A percentile compares a stretch with the other conserved stretches of the same genome.
Conservation (phyloP, 2,888 invertebrate genomes). For the Incurvaria masculella region DNA sequence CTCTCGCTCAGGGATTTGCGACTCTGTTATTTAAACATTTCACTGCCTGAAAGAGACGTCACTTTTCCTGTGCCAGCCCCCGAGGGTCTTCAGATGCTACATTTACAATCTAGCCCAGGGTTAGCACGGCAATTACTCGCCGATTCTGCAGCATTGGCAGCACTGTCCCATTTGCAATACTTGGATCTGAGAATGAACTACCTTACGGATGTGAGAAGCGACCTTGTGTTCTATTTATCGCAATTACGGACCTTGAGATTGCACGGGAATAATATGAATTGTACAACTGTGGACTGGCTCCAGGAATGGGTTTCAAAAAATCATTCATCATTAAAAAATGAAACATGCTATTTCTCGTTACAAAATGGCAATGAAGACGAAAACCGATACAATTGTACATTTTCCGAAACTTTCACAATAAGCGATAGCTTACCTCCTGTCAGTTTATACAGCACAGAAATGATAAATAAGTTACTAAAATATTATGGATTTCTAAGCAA, state of each 20-base stretch:
- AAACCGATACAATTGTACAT: conserved; percentile 47
- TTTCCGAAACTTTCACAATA: conserved; percentile 50
- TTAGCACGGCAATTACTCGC: conserved; percentile 67
- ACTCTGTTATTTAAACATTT: conserved; percentile 62
- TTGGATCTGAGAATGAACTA: conserved; percentile 67
- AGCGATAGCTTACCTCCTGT: conserved; percentile 49
- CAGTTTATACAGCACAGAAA: conserved; percentile 49
- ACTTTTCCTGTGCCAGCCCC: conserved; percentile 68
- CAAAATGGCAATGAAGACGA: conserved; percentile 42
- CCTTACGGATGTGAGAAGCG: conserved; percentile 56
- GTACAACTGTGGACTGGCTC: conserved; percentile 63
- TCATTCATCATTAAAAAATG: conserved; percentile 33
- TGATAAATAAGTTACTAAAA: conserved; percentile 47
- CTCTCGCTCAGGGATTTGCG: conserved; percentile 64
- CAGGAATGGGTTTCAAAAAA: conserved; percentile 64
- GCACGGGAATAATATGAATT: conserved; percentile 69
- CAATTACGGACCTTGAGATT: conserved; percentile 65
- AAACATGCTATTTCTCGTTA: conserved; percentile 47
- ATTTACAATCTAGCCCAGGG: conserved; percentile 71
- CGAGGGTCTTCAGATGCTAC: conserved; percentile 68
- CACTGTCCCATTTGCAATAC: conserved; percentile 65
- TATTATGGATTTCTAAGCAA: conserved; percentile 48
- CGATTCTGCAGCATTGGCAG: conserved; percentile 69
- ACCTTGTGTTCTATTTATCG: conserved; percentile 66
- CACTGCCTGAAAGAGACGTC: conserved; percentile 59